Conservation (phyloP, 2,113 vertebrate genomes). For the Cyphomyrus plagiostoma region DNA sequence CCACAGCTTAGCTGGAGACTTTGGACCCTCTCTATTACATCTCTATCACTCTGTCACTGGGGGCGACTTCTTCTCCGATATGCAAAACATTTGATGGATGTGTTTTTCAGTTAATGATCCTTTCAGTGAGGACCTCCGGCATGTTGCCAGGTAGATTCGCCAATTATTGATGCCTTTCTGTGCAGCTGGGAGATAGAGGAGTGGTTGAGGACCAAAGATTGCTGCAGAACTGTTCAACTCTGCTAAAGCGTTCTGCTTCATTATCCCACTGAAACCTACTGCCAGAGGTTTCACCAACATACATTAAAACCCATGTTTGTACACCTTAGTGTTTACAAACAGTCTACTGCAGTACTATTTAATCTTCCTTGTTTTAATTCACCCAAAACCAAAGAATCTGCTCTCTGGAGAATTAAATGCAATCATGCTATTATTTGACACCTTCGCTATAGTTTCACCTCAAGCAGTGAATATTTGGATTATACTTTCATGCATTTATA, state of each 20-base stretch:
- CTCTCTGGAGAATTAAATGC: background rate
- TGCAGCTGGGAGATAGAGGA: background rate
- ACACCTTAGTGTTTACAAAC: background rate
- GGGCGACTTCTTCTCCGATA: background rate
- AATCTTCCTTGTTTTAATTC: background rate
- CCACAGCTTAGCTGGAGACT: background rate
- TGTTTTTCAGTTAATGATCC: conserved; percentile 11
- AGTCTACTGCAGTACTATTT: background rate
- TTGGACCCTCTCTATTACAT: background rate
- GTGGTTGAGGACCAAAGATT: background rate
- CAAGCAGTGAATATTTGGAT: background rate
- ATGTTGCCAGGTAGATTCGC: background rate
- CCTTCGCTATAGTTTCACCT: background rate
- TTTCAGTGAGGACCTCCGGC: background rate
- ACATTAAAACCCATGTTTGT: background rate
- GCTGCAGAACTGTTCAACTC: background rate
- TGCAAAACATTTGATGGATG: conserved; percentile 13
- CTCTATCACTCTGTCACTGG: conserved; percentile 4
- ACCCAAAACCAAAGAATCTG: background rate
- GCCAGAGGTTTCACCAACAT: background rate
- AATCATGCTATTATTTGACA: background rate
- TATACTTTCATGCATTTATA: background rate
- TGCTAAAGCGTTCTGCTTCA: background rate
- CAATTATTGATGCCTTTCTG: background rate
- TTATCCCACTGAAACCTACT: background rate